A percentile compares a stretch with the other conserved stretches of the same genome.
These are phyloP conservation scores for Cheilosia pagana DNA, from an alignment of 2,888 invertebrate species.

Conservation along the genomic window DNA sequence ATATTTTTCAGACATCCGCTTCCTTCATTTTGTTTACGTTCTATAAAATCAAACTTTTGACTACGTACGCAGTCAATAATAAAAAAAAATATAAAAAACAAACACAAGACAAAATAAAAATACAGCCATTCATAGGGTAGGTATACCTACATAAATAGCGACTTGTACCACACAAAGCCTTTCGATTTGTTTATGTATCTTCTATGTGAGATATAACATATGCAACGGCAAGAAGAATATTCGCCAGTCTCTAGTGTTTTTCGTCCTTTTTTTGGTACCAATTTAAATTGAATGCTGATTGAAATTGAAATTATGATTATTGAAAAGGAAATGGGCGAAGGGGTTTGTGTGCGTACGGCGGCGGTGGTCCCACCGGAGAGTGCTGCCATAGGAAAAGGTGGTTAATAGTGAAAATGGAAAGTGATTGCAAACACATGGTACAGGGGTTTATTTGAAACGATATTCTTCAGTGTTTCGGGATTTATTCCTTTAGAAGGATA, in stretches of 20 bases:
- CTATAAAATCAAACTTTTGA: constrained; percentile 55
- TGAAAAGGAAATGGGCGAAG: constrained; percentile 50
- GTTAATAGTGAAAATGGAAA: constrained; percentile 57
- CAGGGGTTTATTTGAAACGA: constrained; percentile 59
- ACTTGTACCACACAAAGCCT: constrained; percentile 34
- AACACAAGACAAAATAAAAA: not conserved
- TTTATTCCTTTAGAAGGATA: constrained; percentile 30
- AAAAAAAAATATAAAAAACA: not conserved
- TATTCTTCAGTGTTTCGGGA: constrained; percentile 38
- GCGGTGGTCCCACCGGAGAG: not conserved
- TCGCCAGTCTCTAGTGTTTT: constrained; percentile 4
- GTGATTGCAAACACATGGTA: constrained; percentile 72
- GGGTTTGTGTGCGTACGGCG: not conserved
- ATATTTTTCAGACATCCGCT: constrained; percentile 7
- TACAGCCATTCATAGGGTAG: not conserved
- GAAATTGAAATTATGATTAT: constrained; percentile 74
- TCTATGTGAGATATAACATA: not conserved
- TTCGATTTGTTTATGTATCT: constrained; percentile 38
- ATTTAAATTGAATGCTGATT: constrained; percentile 74
- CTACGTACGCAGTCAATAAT: constrained; percentile 32
- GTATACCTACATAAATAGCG: not conserved
- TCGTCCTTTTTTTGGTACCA: constrained; percentile 22
- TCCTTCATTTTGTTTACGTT: constrained; percentile 25
- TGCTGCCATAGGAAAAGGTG: constrained; percentile 35
- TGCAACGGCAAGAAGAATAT: constrained; percentile 10